Conservation (phyloP, 1,140 invertebrate genomes). For the Pinna nobilis region DNA sequence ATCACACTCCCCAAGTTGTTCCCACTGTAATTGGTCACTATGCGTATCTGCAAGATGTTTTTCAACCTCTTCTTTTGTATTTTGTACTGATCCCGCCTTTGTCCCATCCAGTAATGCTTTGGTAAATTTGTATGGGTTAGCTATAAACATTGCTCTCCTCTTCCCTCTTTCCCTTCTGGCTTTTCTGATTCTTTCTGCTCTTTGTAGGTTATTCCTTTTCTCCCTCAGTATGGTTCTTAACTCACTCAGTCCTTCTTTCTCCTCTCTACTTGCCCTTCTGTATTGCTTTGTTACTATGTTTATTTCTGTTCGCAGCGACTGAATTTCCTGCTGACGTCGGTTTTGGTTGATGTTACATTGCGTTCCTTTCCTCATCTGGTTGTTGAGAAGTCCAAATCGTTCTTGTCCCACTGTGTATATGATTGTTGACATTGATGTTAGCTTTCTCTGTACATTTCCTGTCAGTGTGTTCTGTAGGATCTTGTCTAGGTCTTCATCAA, state of each 20-base stretch:
- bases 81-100: slow-evolving; percentile 12
- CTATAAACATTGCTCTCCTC: slow-evolving; percentile 20
- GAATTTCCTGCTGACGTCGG: neutral
- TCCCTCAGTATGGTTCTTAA: slow-evolving; percentile 15
- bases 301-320: neutral
- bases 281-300: neutral
- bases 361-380: neutral
- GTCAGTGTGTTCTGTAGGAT: too few relatives aligned
- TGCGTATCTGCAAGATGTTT: slow-evolving; percentile 10
- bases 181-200: slow-evolving; percentile 11
- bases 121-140: slow-evolving; percentile 20
- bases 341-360: neutral
- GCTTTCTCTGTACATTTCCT: slow-evolving; percentile 2
- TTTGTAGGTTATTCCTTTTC: slow-evolving; percentile 11
- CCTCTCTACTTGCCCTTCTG: neutral
- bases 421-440: slow-evolving; percentile 12
- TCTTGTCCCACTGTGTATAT: neutral
- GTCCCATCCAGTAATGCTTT: slow-evolving; percentile 17
- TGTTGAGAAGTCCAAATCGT: neutral
- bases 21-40: slow-evolving; percentile 7
- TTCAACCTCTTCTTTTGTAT: slow-evolving; percentile 25
- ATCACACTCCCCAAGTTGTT: neutral
- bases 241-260: neutral
- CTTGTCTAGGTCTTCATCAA: slow-evolving; percentile 13
- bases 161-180: slow-evolving; percentile 11